Base-by-base conservation (phyloP, 2,888 invertebrate genomes). In the Agriopis marginaria region DNA sequence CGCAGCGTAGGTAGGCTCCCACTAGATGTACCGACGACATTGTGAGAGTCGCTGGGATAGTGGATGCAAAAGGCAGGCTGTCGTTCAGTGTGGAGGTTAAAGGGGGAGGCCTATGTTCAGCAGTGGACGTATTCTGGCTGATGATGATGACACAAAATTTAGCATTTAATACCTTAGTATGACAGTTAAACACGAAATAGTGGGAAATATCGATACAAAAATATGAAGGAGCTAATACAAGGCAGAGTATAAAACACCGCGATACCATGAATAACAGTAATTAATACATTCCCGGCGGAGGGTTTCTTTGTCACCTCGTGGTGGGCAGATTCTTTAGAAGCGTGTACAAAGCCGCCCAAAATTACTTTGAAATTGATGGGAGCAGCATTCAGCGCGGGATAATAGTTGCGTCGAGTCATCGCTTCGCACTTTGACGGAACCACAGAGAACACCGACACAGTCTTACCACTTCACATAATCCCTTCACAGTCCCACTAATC, bases 321-420 rank as follows among this genome's bases (percentile, higher is more conserved):
- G 56, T 53, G 42, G 51, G 44, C 55, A 49, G 49, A 63, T 62
- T 58, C 62, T 58, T 55, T 47, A 44, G 10, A 47, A 17, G 54
- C 62, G 10, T 12, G 55, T 58, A 67, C 56, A 67, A 63, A 63
- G 59, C 47, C 50, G 45, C 0, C 55, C 39, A 17, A 54, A 63
- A 59, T 54, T 45, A 47, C 63, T 39, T 42, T 32, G 62, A 62
- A 63, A 68, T 63, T 68, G 63, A 63, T 68, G 62, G 53, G 12
- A 11, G 49, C 49, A 42, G 44, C 44, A 56, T 69, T 65, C 65
- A 64, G 14, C 40, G 42, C 32, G 40, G n/a, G 61, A 64, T 50
- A 64, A 68, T 65, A 23, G 45, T 61, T 44, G 3, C n/a, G 65
- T 32, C 45, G 45, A 65, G 61, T 70, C 69, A 65, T 70, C 60